Conservation (phyloP, 1,140 invertebrate genomes). For the Panagrolaimus sp. region DNA sequence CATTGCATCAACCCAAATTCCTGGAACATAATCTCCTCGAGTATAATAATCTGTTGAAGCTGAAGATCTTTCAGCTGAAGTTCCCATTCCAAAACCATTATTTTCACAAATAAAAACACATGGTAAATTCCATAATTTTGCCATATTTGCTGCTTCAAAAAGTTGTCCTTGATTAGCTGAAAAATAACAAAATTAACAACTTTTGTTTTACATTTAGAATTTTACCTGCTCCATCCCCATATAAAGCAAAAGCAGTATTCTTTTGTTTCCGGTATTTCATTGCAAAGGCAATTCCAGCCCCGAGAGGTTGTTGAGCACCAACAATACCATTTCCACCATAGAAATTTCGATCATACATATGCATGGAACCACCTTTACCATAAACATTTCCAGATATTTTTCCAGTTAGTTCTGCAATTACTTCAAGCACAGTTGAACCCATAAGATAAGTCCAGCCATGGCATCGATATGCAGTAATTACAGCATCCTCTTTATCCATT, state of each 20-base stretch:
- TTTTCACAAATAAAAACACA: constrained; percentile 93
- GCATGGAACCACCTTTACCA: constrained; percentile 78
- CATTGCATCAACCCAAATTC: constrained; percentile 67
- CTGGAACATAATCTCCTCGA: constrained; percentile 67
- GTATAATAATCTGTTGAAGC: constrained; percentile 85
- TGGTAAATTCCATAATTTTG: constrained; percentile 83
- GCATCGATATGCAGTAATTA: constrained; percentile 91
- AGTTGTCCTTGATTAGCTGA: constrained; percentile 84
- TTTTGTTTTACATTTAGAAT: too few relatives aligned
- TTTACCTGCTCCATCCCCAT: constrained; percentile 95
- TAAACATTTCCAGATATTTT: constrained; percentile 76
- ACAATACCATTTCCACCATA: constrained; percentile 98
- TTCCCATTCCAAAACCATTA: constrained; percentile 93
- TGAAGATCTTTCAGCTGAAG: constrained; percentile 76
- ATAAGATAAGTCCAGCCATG: constrained; percentile 93
- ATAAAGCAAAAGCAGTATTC: constrained; percentile 77
- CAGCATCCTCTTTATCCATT: constrained; percentile 74
- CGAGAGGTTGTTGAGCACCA: constrained; percentile 89
- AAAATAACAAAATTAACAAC: too few relatives aligned
- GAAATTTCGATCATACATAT: constrained; percentile 74
- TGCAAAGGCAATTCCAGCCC: constrained; percentile 84
- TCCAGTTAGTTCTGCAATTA: constrained; percentile 84
- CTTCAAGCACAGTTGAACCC: constrained; percentile 72
- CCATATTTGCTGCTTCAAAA: constrained; percentile 66
- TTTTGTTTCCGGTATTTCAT: constrained; percentile 78